phyloP scores from a whole-genome alignment of 2,113 vertebrate genomes.

The Xiphophorus maculatus region DNA sequence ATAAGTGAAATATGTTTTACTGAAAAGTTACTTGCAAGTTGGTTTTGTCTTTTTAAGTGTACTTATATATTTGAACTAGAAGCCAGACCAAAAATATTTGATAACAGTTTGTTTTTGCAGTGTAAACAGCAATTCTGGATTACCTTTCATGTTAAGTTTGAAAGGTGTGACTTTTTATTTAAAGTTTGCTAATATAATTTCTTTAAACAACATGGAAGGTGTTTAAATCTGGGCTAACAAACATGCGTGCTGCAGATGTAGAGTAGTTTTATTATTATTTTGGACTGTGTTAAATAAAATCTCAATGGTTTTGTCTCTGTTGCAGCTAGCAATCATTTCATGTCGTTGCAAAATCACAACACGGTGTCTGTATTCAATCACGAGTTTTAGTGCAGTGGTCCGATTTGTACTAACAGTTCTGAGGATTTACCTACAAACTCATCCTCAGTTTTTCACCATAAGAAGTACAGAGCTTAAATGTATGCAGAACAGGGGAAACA shows the following conservation, averaged over 20 bases:
- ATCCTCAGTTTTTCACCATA: neutral
- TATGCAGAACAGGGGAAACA: constrained; percentile 5
- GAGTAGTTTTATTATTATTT: too few relatives aligned
- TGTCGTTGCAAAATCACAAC: neutral
- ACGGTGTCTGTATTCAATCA: neutral
- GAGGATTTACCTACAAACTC: neutral
- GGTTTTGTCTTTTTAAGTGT: too few relatives aligned
- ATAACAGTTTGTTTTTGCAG: too few relatives aligned
- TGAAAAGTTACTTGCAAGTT: too few relatives aligned
- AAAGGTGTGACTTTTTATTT: neutral
- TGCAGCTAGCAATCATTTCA: neutral
- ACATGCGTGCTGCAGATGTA: too few relatives aligned
- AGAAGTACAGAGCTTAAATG: neutral
- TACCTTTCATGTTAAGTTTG: neutral
- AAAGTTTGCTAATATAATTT: neutral
- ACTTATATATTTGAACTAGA: too few relatives aligned
- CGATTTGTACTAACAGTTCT: neutral
- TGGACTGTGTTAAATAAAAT: too few relatives aligned
- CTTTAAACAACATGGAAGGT: neutral
- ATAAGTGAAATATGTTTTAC: too few relatives aligned
- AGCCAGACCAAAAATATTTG: too few relatives aligned
- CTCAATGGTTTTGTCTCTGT: neutral
- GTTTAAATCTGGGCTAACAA: neutral
- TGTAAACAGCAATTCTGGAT: neutral
- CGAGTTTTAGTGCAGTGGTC: neutral